Conservation (phyloP, 2,888 invertebrate species). For the Tetropium fuscum region DNA sequence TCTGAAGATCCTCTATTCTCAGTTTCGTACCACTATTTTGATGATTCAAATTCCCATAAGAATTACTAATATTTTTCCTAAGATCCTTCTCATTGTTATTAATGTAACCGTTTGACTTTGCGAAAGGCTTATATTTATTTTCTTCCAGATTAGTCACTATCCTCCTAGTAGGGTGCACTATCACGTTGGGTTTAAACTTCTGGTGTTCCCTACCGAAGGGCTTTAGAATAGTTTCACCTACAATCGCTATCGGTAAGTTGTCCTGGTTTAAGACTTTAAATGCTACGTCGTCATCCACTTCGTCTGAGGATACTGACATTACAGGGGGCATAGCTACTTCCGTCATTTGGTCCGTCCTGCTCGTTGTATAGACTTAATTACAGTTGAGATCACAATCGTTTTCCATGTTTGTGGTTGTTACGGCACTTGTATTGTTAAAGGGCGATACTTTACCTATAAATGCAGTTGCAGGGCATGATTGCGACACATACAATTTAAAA, state of each 20-base stretch:
- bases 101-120: slow-evolving; percentile 62
- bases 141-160: slow-evolving; percentile 56
- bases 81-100: slow-evolving; percentile 49
- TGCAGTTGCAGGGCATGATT: background rate
- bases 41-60: slow-evolving; percentile 65
- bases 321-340: slow-evolving; percentile 48
- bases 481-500: too few species aligned
- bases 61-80: slow-evolving; percentile 63
- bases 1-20: slow-evolving; percentile 58
- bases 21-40: slow-evolving; percentile 56
- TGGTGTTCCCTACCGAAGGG: slow-evolving; percentile 60
- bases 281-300: slow-evolving; percentile 60
- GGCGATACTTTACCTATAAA: background rate
- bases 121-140: slow-evolving; percentile 56
- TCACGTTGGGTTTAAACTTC: slow-evolving; percentile 68
- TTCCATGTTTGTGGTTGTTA: slow-evolving; percentile 3
- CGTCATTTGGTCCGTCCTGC: slow-evolving; percentile 17
- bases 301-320: slow-evolving; percentile 53
- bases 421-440: too few species aligned
- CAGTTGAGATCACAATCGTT: slow-evolving; percentile 16
- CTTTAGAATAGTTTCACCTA: slow-evolving; percentile 61
- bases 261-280: slow-evolving; percentile 65
- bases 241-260: slow-evolving; percentile 59
- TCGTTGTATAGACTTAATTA: slow-evolving; percentile 8
- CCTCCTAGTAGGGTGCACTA: slow-evolving; percentile 69